Evolutionary conservation across 2,797 vertebrate species (phyloP).

Genomic region (Poecilia velifera): DNA sequence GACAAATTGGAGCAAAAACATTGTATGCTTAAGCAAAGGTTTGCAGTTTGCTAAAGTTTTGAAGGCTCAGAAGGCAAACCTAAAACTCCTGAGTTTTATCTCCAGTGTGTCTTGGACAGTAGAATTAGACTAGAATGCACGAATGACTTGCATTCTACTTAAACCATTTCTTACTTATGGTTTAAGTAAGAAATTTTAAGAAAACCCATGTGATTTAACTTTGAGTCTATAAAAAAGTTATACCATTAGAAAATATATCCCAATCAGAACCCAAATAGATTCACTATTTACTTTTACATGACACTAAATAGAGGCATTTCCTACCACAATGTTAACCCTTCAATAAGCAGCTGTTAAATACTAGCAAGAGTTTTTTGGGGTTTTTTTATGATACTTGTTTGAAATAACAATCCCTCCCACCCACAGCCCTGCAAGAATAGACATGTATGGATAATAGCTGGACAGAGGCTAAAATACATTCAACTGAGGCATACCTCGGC

Average conservation of each 20-base stretch:
- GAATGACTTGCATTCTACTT: background rate
- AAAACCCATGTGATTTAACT: background rate
- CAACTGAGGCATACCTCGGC: slow-evolving; percentile 50
- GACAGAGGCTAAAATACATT: background rate
- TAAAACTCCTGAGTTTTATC: background rate
- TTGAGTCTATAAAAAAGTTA: background rate
- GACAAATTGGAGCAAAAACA: background rate
- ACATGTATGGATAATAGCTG: background rate
- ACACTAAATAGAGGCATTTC: background rate
- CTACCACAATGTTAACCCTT: background rate
- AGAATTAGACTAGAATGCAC: background rate
- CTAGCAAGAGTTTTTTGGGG: background rate
- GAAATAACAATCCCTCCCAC: background rate
- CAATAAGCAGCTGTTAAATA: background rate
- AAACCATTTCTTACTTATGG: too few relatives aligned
- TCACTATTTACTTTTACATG: background rate
- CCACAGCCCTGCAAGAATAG: background rate
- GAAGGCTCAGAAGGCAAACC: background rate
- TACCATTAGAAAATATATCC: background rate
- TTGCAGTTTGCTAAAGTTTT: background rate
- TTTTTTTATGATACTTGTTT: background rate
- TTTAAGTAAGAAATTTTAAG: background rate
- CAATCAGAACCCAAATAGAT: background rate
- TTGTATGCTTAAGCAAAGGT: background rate
- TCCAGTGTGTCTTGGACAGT: background rate